Base-by-base conservation (phyloP, 64 coral and sea anemone species). In the Astreopora myriophthalma region DNA sequence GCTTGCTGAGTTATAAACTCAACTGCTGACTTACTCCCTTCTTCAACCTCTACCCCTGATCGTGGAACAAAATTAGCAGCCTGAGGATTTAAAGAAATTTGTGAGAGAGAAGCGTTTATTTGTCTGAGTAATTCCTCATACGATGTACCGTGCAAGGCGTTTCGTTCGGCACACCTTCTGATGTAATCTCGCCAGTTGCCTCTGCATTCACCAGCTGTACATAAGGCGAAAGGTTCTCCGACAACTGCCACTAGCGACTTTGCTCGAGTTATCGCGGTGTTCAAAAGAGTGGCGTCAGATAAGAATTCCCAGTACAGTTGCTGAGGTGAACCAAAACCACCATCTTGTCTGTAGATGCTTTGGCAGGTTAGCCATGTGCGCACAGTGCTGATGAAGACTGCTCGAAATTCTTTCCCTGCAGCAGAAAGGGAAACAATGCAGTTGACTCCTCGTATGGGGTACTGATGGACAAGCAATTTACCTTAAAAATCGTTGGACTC, bases 271-370 rank as follows among this genome's bases (percentile, higher is more conserved):
- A 95, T 32, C 1, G 94, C 94, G 0, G 94, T 95, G 65, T 91
- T 92, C 0, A 95, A 10, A 3, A 95, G 74, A n/a, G 91, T 95
- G 12, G 94, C 82, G n/a, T 95, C 94, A 34, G 94, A 95, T 57
- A 95, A 69, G 44, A 95, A 95, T 55, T 95, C 94, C 34, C 91
- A 72, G 35, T 75, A 95, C 1, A 70, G 24, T 13, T 68, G n/a
- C 6, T 57, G 16, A 17, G 26, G 1, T 39, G 89, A 83, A 32
- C 28, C 36, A 52, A 6, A 40, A 37, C 24, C 16, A 12, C 30
- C 44, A 76, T n/a, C n/a, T n/a, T n/a, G n/a, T n/a, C n/a, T n/a
- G n/a, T 40, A 35, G 71, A 37, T 1, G 20, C 14, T 72, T 60
- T 26, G 40, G 19, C 73, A n/a, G 5, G 87, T 70, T 4, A 60